These are phyloP conservation scores for Shinisaurus crocodilurus DNA, from an alignment of 2,113 vertebrate genomes.

Conservation along the genomic window DNA sequence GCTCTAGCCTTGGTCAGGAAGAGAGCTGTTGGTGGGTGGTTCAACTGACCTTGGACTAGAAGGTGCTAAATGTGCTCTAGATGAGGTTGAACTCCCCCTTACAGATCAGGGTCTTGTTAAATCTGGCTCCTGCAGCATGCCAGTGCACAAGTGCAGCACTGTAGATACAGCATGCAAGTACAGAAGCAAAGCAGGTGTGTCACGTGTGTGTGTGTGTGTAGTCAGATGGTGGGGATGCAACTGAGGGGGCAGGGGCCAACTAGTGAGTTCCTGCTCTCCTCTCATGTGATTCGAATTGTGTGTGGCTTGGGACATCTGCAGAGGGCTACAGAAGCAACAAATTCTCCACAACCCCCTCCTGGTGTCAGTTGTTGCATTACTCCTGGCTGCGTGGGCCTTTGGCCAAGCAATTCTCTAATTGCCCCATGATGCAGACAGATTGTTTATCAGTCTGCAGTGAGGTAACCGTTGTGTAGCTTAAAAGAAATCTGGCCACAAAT, in stretches of 20 bases:
- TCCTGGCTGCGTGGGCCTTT: background rate
- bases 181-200: no score
- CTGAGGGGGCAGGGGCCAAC: background rate
- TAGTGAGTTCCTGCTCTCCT: background rate
- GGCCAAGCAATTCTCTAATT: background rate
- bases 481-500: background rate
- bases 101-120: background rate
- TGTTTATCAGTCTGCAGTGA: slow-evolving; percentile 1
- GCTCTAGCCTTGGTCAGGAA: background rate
- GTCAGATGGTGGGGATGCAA: background rate
- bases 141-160: no score
- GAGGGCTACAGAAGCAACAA: background rate
- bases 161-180: no score
- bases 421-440: background rate
- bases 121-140: background rate
- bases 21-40: background rate
- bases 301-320: background rate
- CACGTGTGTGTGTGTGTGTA: no score
- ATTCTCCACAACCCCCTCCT: background rate
- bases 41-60: background rate
- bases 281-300: background rate
- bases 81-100: background rate
- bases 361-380: background rate
- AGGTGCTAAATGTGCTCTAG: background rate
- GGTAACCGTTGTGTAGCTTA: background rate